phyloP scores from a whole-genome alignment of 2,113 vertebrate genomes.

The Monopterus albus region DNA sequence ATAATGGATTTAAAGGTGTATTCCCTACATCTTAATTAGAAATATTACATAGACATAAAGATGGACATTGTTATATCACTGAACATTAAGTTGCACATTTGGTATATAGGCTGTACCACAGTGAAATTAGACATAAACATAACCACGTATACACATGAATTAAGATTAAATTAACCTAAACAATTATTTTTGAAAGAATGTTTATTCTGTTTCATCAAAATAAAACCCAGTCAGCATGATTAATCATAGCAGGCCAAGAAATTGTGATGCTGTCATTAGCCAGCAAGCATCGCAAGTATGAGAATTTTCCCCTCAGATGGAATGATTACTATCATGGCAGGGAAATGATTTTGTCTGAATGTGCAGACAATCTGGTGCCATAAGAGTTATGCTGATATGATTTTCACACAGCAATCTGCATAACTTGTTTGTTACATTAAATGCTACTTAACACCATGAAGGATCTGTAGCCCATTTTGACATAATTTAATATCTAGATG shows the following conservation, averaged over 20 bases:
- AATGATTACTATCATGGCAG: constrained; percentile 18
- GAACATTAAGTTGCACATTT: constrained; percentile 8
- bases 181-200: no score
- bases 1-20: constrained; percentile 61
- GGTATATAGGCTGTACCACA: neutral
- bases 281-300: constrained; percentile 23
- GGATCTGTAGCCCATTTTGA: constrained; percentile 35
- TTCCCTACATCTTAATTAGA: constrained; percentile 60
- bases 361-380: constrained; percentile 29
- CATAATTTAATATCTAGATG: constrained; percentile 59
- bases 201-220: no score
- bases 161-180: constrained; percentile 12
- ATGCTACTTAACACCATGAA: constrained; percentile 1
- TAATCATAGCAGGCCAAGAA: constrained; percentile 57
- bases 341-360: constrained; percentile 12
- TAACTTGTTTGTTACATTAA: constrained; percentile 33
- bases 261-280: constrained; percentile 43
- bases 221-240: constrained; percentile 36
- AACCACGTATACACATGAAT: neutral
- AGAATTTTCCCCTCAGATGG: constrained; percentile 30
- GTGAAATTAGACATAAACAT: neutral
- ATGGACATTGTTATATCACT: constrained; percentile 28
- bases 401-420: constrained; percentile 27
- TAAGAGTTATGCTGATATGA: constrained; percentile 19
- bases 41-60: constrained; percentile 23